Evolutionary conservation across 2,888 invertebrate genomes (phyloP).

Genomic region (Polylopha cassiicola): DNA sequence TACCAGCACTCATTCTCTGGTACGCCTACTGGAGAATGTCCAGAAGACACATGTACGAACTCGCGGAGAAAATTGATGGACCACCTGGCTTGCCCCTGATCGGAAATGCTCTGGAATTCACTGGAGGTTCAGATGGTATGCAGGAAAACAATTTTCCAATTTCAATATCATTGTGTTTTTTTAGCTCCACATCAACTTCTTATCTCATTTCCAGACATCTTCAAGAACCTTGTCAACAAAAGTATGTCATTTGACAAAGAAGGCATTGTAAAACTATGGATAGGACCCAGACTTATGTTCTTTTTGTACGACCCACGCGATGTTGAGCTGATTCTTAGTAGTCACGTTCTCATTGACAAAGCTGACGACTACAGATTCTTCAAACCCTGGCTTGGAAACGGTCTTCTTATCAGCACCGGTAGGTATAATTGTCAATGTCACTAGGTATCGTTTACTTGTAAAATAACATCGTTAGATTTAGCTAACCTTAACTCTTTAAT

Average conservation of each 20-base stretch:
- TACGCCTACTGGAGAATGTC: conserved; percentile 86
- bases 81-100: conserved; percentile 83
- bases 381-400: conserved; percentile 90
- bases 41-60: conserved; percentile 81
- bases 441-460: too few relatives aligned
- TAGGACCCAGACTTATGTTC: conserved; percentile 84
- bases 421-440: conserved; percentile 32
- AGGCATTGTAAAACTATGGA: conserved; percentile 82
- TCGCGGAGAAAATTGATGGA: conserved; percentile 84
- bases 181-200: too few relatives aligned
- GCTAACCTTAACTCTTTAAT: conserved; percentile 5
- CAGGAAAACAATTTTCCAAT: too few relatives aligned
- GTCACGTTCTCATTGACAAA: conserved; percentile 88
- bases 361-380: conserved; percentile 87
- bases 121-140: conserved; percentile 84
- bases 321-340: conserved; percentile 86
- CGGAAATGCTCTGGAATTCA: conserved; percentile 85
- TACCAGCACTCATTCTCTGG: conserved; percentile 83
- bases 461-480: background rate
- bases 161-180: too few relatives aligned
- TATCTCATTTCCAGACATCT: conserved; percentile 80
- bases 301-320: conserved; percentile 87
- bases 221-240: conserved; percentile 76
- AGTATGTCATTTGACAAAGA: conserved; percentile 75
- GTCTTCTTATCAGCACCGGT: conserved; percentile 88